A percentile compares a stretch with the other conserved stretches of the same genome.
Evolutionary conservation across 2,888 invertebrate genomes (phyloP).

Genomic region (Bugula neritina): DNA sequence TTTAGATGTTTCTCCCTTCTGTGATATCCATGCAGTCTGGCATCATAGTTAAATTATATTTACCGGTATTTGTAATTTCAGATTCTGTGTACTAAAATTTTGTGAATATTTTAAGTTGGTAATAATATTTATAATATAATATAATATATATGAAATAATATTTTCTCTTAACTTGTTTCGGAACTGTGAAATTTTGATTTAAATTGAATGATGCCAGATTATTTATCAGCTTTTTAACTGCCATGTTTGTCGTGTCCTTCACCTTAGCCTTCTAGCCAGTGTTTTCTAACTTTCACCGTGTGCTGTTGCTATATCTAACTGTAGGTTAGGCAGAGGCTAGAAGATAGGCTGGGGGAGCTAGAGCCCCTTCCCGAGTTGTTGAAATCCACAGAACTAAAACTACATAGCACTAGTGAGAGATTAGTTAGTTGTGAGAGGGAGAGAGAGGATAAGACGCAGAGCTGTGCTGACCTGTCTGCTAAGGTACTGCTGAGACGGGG

Average conservation of each 20-base stretch:
- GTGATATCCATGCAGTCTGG: no score
- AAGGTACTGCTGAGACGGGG: slow-evolving; percentile 39
- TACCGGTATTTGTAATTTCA: no score
- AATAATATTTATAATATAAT: no score
- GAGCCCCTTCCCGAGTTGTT: slow-evolving; percentile 51
- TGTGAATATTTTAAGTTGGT: no score
- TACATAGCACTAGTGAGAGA: slow-evolving; percentile 44
- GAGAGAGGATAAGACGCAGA: slow-evolving; percentile 42
- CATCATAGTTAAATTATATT: no score
- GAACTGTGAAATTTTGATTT: no score
- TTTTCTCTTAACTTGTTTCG: no score
- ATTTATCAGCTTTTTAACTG: no score
- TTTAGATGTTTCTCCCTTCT: no score
- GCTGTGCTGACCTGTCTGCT: slow-evolving; percentile 44
- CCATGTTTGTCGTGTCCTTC: background rate
- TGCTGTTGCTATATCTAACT: slow-evolving; percentile 1
- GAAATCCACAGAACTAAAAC: slow-evolving; percentile 44
- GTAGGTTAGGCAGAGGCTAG: slow-evolving; percentile 41
- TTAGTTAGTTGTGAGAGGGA: slow-evolving; percentile 40
- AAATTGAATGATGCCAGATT: no score
- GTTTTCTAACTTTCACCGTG: background rate
- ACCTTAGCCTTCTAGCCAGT: background rate
- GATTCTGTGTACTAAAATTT: no score
- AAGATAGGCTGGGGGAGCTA: slow-evolving; percentile 46
- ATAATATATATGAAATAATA: no score